A percentile compares a stretch with the other conserved stretches of the same genome.
phyloP scores from a whole-genome alignment of 2,888 invertebrate species.

The Eupithecia tripunctaria region DNA sequence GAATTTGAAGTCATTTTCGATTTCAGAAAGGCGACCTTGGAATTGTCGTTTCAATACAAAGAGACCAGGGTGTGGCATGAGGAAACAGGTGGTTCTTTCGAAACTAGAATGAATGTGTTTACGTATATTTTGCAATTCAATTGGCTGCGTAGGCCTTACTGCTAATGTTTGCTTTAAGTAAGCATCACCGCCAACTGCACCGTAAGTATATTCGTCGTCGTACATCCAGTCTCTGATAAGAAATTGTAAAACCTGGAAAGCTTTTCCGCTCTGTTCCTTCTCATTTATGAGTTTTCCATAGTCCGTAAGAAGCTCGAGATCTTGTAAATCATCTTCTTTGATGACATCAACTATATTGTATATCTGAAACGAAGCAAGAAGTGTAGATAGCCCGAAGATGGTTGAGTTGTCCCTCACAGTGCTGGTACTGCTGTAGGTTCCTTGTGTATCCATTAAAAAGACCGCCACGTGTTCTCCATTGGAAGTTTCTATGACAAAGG shows the following conservation, averaged over 20 bases:
- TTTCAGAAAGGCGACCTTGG: constrained; percentile 25
- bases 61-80: constrained; percentile 35
- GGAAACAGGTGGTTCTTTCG: constrained; percentile 30
- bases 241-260: constrained; percentile 92
- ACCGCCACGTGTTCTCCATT: constrained; percentile 86
- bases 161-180: constrained; percentile 18
- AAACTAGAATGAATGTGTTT: constrained; percentile 30
- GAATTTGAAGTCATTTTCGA: constrained; percentile 7
- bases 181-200: constrained; percentile 24
- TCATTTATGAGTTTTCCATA: constrained; percentile 92
- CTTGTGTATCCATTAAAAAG: constrained; percentile 94
- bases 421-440: constrained; percentile 96
- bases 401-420: constrained; percentile 96
- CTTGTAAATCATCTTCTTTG: constrained; percentile 97
- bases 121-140: constrained; percentile 26
- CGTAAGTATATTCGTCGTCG: constrained; percentile 91
- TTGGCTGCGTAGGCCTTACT: not conserved
- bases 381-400: constrained; percentile 88
- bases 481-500: constrained; percentile 65
- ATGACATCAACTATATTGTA: constrained; percentile 93
- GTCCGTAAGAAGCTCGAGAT: constrained; percentile 91
- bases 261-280: constrained; percentile 80
- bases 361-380: constrained; percentile 95
- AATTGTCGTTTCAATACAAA: constrained; percentile 13
- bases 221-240: constrained; percentile 96